Evolutionary conservation across 2,797 vertebrate species (phyloP).

Genomic region (Eulemur coronatus): DNA sequence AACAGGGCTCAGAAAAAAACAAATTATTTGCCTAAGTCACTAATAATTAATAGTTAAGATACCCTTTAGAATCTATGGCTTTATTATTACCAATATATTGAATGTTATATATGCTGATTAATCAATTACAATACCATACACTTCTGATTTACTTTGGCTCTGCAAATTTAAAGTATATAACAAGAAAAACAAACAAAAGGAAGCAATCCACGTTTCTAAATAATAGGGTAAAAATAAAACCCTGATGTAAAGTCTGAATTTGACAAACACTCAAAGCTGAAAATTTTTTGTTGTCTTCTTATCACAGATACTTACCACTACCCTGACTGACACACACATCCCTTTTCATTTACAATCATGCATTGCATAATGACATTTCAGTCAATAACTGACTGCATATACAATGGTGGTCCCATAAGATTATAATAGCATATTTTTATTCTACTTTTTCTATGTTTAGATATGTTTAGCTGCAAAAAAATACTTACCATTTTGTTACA

Average conservation of each 20-base stretch:
- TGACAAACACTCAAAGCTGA: not conserved
- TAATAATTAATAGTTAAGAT: conserved; percentile 10
- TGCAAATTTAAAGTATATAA: not conserved
- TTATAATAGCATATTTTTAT: not conserved
- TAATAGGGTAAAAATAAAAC: not conserved
- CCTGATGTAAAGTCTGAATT: not conserved
- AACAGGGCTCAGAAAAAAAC: not conserved
- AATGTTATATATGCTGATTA: not conserved
- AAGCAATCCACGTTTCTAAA: not conserved
- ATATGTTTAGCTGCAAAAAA: not conserved
- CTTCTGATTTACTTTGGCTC: not conserved
- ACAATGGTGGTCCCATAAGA: not conserved
- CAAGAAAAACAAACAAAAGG: not conserved
- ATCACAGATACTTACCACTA: not conserved
- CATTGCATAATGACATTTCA: not conserved
- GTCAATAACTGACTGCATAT: not conserved
- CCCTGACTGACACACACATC: not conserved
- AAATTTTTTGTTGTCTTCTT: not conserved
- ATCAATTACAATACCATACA: not conserved
- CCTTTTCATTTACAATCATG: not conserved
- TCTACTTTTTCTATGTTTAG: not conserved
- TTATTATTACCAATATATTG: not conserved
- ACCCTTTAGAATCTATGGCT: not conserved
- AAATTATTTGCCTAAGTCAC: not conserved
- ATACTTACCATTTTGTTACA: not conserved